Conservation (phyloP, 2,888 invertebrate genomes). For the Platycheirus albimanus region DNA sequence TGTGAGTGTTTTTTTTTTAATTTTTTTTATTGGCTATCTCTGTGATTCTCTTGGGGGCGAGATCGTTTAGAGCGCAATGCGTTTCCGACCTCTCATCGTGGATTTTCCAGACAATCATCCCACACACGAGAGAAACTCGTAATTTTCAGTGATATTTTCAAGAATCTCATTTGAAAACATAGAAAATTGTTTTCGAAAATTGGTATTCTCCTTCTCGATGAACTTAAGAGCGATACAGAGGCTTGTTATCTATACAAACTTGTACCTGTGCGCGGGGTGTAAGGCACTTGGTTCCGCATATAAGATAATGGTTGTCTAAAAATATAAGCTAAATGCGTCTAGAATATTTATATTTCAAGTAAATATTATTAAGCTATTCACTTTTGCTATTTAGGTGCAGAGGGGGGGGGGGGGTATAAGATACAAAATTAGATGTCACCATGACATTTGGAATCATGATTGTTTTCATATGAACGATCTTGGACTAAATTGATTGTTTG, state of each 20-base stretch:
- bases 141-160: neutral
- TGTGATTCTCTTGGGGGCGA: constrained; percentile 13
- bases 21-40: neutral
- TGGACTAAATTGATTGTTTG: constrained; percentile 18
- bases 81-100: constrained; percentile 37
- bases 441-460: constrained; percentile 18
- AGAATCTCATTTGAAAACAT: constrained; percentile 24
- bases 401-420: too few relatives aligned
- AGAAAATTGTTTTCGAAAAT: constrained; percentile 13
- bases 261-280: constrained; percentile 1
- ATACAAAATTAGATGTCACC: constrained; percentile 28
- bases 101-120: constrained; percentile 35
- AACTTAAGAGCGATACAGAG: neutral
- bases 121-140: constrained; percentile 2
- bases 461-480: constrained; percentile 6
- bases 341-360: too few relatives aligned
- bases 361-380: neutral
- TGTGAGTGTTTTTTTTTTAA: constrained; percentile 4
- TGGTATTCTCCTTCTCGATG: neutral
- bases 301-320: constrained; percentile 9
- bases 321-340: neutral
- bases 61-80: constrained; percentile 19
- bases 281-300: too few relatives aligned
- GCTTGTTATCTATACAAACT: neutral
- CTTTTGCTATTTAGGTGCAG: too few relatives aligned